Evolutionary conservation across 2,888 invertebrate genomes (phyloP).

Genomic region (Osmoderma eremita): DNA sequence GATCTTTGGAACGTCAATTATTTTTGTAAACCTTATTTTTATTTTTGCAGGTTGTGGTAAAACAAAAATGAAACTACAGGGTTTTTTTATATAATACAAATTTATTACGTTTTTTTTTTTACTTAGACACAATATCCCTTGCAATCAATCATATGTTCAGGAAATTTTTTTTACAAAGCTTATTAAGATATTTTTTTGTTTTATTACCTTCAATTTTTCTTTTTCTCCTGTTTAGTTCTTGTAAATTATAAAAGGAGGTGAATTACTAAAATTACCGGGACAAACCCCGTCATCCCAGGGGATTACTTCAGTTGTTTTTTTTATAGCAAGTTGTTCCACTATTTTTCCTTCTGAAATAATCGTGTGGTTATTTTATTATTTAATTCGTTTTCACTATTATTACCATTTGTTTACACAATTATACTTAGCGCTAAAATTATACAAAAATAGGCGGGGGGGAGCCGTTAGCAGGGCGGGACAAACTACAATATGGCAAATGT

Average conservation of each 20-base stretch:
- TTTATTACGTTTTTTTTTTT: constrained; percentile 69
- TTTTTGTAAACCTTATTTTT: too few species aligned
- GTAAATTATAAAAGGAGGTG: constrained; percentile 53
- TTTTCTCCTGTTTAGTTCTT: constrained; percentile 44
- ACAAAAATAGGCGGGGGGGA: not conserved
- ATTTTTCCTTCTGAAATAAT: constrained; percentile 48
- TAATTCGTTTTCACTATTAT: constrained; percentile 29
- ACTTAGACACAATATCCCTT: constrained; percentile 76
- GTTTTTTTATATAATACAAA: constrained; percentile 71
- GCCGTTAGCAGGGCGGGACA: not conserved
- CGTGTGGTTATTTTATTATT: constrained; percentile 53
- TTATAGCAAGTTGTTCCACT: too few species aligned
- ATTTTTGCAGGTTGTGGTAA: not conserved
- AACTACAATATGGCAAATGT: not conserved
- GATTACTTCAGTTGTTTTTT: not conserved
- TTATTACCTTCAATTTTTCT: constrained; percentile 50
- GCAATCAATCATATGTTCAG: constrained; percentile 66
- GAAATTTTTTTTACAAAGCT: constrained; percentile 77
- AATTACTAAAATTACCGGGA: constrained; percentile 45
- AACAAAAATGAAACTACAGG: constrained; percentile 48
- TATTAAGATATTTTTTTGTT: constrained; percentile 58
- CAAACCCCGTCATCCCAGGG: constrained; percentile 35
- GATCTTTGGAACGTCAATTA: too few species aligned
- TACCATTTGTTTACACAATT: too few species aligned
- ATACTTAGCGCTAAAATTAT: constrained; percentile 52